A percentile compares a stretch with the other conserved stretches of the same genome.
Evolutionary conservation across 2,888 invertebrate genomes (phyloP).

Genomic region (Melipona bicolor): DNA sequence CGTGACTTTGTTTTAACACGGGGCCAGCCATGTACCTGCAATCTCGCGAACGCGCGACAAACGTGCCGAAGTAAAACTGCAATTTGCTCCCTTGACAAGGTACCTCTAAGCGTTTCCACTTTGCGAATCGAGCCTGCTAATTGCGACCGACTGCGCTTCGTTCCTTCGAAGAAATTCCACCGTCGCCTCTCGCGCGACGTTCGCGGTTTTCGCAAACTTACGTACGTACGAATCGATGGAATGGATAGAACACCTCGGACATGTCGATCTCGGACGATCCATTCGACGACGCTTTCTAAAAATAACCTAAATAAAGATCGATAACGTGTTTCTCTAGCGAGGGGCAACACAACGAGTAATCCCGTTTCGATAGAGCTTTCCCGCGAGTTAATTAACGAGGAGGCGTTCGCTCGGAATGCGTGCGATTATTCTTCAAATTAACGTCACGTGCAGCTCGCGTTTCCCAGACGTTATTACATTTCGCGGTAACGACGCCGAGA

Average conservation of each 20-base stretch:
- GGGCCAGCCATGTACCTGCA: constrained; percentile 49
- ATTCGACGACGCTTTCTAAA: no score
- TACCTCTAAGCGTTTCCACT: constrained; percentile 45
- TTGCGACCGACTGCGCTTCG: constrained; percentile 37
- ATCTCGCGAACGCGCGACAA: constrained; percentile 53
- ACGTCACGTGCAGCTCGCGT: constrained; percentile 28
- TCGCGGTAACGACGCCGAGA: constrained; percentile 42
- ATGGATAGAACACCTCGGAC: no score
- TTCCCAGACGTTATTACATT: constrained; percentile 27
- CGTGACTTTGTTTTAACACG: constrained; percentile 61
- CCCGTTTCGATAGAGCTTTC: background rate
- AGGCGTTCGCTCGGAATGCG: constrained; percentile 17
- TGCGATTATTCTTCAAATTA: constrained; percentile 32
- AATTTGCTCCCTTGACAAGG: constrained; percentile 59
- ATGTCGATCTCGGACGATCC: no score
- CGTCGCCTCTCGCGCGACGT: constrained; percentile 4
- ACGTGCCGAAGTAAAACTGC: constrained; percentile 68
- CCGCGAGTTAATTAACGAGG: constrained; percentile 33
- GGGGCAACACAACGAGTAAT: background rate
- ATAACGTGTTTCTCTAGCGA: no score
- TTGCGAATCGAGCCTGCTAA: constrained; percentile 47
- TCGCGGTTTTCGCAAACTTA: background rate
- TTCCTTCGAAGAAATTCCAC: constrained; percentile 34
- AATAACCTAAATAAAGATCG: no score
- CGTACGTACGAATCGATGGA: no score